These are phyloP conservation scores for Drosophila infuscata DNA, from an alignment of 2,888 invertebrate species.

Conservation along the genomic window DNA sequence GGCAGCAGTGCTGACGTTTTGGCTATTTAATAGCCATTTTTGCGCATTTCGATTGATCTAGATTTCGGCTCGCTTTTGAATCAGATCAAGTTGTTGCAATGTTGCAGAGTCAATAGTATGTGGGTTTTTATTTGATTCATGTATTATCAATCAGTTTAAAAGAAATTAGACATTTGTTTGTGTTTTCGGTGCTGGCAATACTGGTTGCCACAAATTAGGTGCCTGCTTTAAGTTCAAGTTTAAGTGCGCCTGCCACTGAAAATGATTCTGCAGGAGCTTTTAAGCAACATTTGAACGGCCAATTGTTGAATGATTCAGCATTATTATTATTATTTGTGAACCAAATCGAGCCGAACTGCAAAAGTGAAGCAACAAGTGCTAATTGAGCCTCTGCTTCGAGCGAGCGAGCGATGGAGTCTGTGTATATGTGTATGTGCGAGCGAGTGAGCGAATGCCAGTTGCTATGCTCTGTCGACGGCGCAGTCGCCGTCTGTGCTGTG, in stretches of 20 bases:
- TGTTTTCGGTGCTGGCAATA: background rate
- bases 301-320: conserved; percentile 68
- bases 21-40: background rate
- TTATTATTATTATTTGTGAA: conserved; percentile 64
- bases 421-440: background rate
- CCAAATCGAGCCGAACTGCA: conserved; percentile 53
- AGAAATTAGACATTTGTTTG: background rate
- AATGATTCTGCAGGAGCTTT: conserved; percentile 42
- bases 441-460: conserved; percentile 33
- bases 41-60: background rate
- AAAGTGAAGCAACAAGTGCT: conserved; percentile 49
- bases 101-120: background rate
- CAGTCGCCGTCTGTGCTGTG: conserved; percentile 63
- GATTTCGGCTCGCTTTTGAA: background rate
- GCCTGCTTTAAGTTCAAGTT: conserved; percentile 73
- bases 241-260: conserved; percentile 57
- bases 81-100: background rate
- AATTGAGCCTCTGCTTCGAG: conserved; percentile 39
- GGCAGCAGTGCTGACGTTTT: conserved; percentile 4
- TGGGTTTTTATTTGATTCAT: background rate
- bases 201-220: conserved; percentile 30
- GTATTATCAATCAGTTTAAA: background rate
- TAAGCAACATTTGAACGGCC: conserved; percentile 21
- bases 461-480: conserved; percentile 27
- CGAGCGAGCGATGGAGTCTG: conserved; percentile 2